These are phyloP conservation scores for Colistium nudipinnis DNA, from an alignment of 2,113 vertebrate species.

Conservation along the genomic window DNA sequence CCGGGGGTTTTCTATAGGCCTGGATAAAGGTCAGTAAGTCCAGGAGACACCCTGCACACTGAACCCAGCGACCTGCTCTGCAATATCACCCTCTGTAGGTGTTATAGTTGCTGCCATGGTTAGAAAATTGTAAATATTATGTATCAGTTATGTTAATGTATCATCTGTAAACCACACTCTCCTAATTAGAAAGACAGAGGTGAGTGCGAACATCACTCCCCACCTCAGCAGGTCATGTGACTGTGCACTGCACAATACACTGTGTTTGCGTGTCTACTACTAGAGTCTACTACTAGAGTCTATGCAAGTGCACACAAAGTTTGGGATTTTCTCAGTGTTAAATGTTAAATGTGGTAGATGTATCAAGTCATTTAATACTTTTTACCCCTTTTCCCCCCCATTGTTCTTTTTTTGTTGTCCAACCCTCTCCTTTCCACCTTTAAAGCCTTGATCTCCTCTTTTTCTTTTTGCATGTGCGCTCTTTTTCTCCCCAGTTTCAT, in stretches of 20 bases:
- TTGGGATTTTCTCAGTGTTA: no score
- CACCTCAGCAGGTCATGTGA: no score
- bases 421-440: neutral
- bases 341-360: neutral
- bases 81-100: neutral
- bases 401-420: neutral
- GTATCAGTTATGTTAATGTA: no score
- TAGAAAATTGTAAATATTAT: neutral
- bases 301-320: neutral
- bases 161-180: neutral
- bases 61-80: constrained; percentile 57
- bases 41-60: constrained; percentile 42
- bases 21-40: constrained; percentile 62
- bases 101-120: neutral
- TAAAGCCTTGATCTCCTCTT: neutral
- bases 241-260: neutral
- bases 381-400: neutral
- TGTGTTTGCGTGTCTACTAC: neutral
- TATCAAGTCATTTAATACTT: neutral
- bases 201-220: no score
- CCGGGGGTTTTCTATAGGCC: constrained; percentile 50
- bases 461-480: constrained; percentile 1
- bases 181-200: neutral
- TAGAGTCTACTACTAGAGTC: neutral
- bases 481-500: constrained; percentile 31